Evolutionary conservation across 2,888 invertebrate species (phyloP).

Genomic region (Acronicta leporina): DNA sequence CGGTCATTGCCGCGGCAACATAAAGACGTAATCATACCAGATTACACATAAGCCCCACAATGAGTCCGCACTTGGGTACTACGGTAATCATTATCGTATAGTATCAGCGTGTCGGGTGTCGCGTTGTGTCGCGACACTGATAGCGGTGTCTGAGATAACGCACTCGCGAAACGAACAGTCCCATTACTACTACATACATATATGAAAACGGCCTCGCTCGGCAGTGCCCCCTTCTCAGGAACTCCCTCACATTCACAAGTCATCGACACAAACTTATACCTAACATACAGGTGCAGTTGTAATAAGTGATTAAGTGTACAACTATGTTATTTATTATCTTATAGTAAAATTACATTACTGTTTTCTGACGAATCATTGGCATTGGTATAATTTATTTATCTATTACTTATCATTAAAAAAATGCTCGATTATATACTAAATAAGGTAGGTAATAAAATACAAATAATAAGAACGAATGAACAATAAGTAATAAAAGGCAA

Average conservation of each 20-base stretch:
- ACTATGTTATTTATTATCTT: too few relatives aligned
- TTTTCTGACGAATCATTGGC: too few relatives aligned
- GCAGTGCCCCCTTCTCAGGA: neutral
- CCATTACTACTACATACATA: neutral
- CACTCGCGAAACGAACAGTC: neutral
- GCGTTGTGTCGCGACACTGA: conserved; percentile 11
- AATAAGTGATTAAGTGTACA: too few relatives aligned
- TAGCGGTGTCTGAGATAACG: conserved; percentile 11
- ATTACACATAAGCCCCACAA: neutral
- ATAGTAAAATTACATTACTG: too few relatives aligned
- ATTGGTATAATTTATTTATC: too few relatives aligned
- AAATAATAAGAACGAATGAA: too few relatives aligned
- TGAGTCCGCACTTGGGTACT: neutral
- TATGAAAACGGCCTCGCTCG: too few relatives aligned
- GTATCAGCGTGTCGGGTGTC: neutral
- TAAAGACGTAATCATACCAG: neutral
- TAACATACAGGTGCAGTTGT: too few relatives aligned
- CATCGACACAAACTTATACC: neutral
- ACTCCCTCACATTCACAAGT: neutral
- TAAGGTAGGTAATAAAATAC: too few relatives aligned
- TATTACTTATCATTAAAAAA: too few relatives aligned
- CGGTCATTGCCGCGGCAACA: neutral
- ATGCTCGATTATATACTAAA: too few relatives aligned
- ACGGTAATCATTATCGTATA: neutral
- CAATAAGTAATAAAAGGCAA: neutral